Conservation (phyloP, 2,113 vertebrate genomes). For the Upupa epops region DNA sequence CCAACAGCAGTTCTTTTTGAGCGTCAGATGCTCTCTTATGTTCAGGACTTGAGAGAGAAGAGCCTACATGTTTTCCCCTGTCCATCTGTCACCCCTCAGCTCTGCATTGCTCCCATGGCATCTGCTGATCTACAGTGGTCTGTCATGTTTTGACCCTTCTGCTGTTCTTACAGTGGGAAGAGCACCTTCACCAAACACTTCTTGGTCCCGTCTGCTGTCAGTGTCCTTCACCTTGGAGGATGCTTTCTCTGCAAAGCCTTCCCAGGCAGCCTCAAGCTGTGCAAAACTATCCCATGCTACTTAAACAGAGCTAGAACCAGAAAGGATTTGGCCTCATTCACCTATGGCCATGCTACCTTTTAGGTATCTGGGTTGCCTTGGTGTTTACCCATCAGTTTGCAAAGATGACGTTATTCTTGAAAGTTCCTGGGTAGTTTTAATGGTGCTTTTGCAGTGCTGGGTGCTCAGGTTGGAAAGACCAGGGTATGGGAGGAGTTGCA, state of each 20-base stretch:
- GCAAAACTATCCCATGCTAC: not conserved
- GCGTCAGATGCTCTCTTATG: not conserved
- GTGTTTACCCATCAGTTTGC: not conserved
- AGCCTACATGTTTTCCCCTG: not conserved
- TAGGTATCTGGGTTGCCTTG: not conserved
- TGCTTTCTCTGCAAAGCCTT: not conserved
- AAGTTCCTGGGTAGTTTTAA: not conserved
- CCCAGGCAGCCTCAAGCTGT: not conserved
- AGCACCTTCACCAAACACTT: not conserved
- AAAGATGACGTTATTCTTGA: not conserved
- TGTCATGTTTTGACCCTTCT: not conserved
- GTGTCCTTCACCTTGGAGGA: not conserved
- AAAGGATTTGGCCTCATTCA: not conserved
- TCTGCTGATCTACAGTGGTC: not conserved
- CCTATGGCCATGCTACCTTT: not conserved
- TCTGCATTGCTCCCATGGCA: not conserved
- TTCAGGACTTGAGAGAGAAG: not conserved
- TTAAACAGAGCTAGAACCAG: not conserved
- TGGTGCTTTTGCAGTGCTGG: not conserved
- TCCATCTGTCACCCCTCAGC: not conserved
- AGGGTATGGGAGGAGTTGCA: not conserved
- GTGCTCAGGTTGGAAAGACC: not conserved
- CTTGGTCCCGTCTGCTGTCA: not conserved
- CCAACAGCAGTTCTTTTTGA: constrained; percentile 19
- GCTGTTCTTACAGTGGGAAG: not conserved